Conservation (phyloP, 2,888 invertebrate species). For the Auanema sp. region DNA sequence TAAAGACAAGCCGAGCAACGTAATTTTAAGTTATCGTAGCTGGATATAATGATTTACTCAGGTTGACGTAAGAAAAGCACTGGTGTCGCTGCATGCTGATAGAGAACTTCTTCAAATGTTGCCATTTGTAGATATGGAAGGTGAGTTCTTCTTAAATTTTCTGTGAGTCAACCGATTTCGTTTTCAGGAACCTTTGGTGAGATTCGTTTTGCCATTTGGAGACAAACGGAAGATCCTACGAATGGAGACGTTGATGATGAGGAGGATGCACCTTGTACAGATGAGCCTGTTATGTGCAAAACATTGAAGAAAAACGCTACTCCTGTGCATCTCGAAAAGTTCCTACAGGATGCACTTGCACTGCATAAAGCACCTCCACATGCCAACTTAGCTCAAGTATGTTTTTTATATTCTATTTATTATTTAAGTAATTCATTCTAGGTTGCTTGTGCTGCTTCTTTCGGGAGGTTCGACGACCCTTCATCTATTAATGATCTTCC, state of each 20-base stretch:
- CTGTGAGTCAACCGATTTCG: not conserved
- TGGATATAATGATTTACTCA: conserved; percentile 18
- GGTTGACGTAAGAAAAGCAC: conserved; percentile 41
- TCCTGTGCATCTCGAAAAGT: conserved; percentile 54
- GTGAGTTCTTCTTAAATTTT: conserved; percentile 19
- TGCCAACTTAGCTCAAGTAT: conserved; percentile 55
- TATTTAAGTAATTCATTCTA: conserved; percentile 3
- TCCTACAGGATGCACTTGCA: conserved; percentile 54
- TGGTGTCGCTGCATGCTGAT: conserved; percentile 57
- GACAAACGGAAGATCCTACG: conserved; percentile 47
- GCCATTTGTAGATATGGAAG: conserved; percentile 54
- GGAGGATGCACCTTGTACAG: conserved; percentile 51
- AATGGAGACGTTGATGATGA: conserved; percentile 62
- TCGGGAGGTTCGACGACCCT: conserved; percentile 57
- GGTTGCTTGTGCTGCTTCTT: conserved; percentile 56
- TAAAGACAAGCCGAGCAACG: conserved; percentile 34
- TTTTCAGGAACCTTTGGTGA: conserved; percentile 59
- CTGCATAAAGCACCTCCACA: conserved; percentile 60
- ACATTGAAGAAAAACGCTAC: conserved; percentile 47
- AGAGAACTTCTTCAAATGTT: conserved; percentile 56
- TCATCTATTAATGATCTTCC: conserved; percentile 59
- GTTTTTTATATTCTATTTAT: too few species aligned
- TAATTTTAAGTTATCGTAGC: conserved; percentile 10
- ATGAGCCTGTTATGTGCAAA: conserved; percentile 44
- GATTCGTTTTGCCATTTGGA: conserved; percentile 61